A percentile compares a stretch with the other conserved stretches of the same genome.
phyloP scores from a whole-genome alignment of 1,140 invertebrate species.

The Drosophila aff. region DNA sequence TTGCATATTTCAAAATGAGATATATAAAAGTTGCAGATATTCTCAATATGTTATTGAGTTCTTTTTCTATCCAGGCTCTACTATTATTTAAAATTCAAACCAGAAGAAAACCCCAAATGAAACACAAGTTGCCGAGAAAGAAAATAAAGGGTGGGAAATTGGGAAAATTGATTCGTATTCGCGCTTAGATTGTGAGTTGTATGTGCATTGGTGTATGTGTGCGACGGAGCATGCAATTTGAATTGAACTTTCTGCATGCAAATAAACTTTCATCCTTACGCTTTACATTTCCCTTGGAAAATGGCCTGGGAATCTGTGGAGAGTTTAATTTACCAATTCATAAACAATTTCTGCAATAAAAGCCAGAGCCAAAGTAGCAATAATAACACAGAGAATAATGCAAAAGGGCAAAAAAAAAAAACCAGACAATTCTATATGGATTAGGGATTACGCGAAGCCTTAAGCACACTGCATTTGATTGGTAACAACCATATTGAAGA shows the following conservation, averaged over 20 bases:
- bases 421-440: too few relatives aligned
- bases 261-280: conserved; percentile 61
- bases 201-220: conserved; percentile 35
- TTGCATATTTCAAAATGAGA: too few relatives aligned
- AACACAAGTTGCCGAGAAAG: conserved; percentile 26
- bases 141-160: background rate
- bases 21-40: background rate
- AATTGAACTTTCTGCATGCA: conserved; percentile 76
- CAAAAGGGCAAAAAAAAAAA: too few relatives aligned
- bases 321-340: conserved; percentile 81
- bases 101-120: background rate
- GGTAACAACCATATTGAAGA: too few relatives aligned
- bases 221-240: conserved; percentile 73
- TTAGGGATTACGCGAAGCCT: too few relatives aligned
- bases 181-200: conserved; percentile 14
- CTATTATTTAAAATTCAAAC: background rate
- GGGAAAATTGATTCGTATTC: conserved; percentile 1
- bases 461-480: too few relatives aligned
- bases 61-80: background rate
- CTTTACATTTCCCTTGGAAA: background rate
- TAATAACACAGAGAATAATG: conserved; percentile 70
- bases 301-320: conserved; percentile 34
- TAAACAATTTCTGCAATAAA: conserved; percentile 79
- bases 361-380: conserved; percentile 64
- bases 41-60: background rate